Evolutionary conservation across 2,888 invertebrate species (phyloP), one percentile per base, ranked within the genome.

Genomic region (Drosophila mayaguana): DNA sequence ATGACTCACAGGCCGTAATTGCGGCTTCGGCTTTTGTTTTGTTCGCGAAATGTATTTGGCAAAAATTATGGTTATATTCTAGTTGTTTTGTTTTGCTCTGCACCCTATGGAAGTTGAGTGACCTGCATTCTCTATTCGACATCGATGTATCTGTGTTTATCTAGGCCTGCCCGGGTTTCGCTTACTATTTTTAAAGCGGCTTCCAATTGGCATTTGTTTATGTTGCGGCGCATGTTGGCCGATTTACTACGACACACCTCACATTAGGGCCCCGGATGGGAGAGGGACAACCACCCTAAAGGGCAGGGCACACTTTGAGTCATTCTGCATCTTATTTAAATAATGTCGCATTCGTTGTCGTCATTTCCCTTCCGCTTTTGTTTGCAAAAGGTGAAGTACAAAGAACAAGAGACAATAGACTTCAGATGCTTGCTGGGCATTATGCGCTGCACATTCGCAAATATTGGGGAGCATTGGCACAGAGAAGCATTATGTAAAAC

Each of bases 1-100:
- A 87, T 87, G 86, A 87, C 64, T 87, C 84, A 86, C 81, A 75
- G 81, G 69, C 71, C 70, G 48, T 43, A 20, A 65, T 60, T 74
- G 67, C 67, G 68, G 68, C 71, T 78, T 79, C 56, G 66, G 54
- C 62, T 64, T 80, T 81, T 80, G 78, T 76, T 88, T 80, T 78
- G 75, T 66, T 80, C 65, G 68, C 28, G 20, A 60, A 61, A 64
- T 55, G 50, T 60, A 68, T 74, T 71, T 43, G 28, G 14, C 32
- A 59, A 43, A 66, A 43, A 66, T 56, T 43, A 55, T 46, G 3
- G 12, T 32, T 12, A 50, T 54, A 28, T 40, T 54, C 34, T 8
- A 18, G 25, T 9, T 32, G 11, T 28, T 28, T 54, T 54, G 51
- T 61, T 53, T 62, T 46, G 25, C 36, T 57, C 65, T 65, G 18